Base-by-base conservation (phyloP, 2,797 vertebrate species). In the Gadopsis bispinosus region DNA sequence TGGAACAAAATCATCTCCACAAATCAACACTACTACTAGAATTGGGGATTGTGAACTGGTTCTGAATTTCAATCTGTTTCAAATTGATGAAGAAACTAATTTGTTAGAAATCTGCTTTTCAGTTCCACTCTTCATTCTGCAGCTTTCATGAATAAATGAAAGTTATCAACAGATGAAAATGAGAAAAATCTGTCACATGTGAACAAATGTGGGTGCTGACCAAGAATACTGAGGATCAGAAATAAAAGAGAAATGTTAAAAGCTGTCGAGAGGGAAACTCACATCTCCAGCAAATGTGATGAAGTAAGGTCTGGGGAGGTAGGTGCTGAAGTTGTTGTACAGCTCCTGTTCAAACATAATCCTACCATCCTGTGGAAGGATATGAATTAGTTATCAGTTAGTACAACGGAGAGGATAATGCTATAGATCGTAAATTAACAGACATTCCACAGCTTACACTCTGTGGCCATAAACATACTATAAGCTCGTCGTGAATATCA, bases 241-340 rank as follows among this genome's bases (percentile, higher is more conserved):
- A 64, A 66, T 56, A 59, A 69, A 65, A 17, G 43, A 62, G 1
- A 50, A 59, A 69, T 20, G 9, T 11, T 19, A 70, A 20, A 41
- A 45, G 31, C 3, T 6, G 9, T 1, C 0, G 1, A 26, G n/a
- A 16, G 9, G 11, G 10, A 5, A 66, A 99, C 98, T 97, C 94
- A 99, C 98, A 83, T 99, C 98, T 94, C 98, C 98, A 92, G 96
- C 88, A 92, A 99, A 99, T 60, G 98, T 97, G 90, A 98, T 91
- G 95, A 99, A 99, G 95, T 97, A 99, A 50, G 96, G 82, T 96
- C 83, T 97, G 90, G 96, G 91, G 87, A 77, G 90, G 93, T 91
- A 94, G 91, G 96, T 84, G 91, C 66, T 88, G 94, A 99, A 98
- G 91, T 95, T 96, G 95, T 91, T 96, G 94, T 99, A 99, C 87